Evolutionary conservation across 35 echinoderm and acorn worm species (phyloP), one percentile per base, ranked within the genome.

Genomic region (Anneissia japonica): DNA sequence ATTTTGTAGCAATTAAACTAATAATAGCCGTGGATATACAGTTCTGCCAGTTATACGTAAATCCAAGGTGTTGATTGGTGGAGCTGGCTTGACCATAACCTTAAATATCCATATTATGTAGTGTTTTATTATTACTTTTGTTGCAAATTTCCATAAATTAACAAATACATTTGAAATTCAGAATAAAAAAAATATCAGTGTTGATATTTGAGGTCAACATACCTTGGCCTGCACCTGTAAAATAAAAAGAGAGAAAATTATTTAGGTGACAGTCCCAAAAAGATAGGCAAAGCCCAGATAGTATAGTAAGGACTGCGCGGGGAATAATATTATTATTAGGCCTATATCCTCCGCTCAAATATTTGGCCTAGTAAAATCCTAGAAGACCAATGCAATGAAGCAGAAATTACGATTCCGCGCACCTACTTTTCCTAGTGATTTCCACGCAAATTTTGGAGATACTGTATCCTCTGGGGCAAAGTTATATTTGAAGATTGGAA

Each of bases 151-250:
- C 11, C 29, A 83, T 55, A 11, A 31, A 83, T 34, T n/a, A 30
- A 30, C 9, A 72, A 84, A 16, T 72, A 35, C 14, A 14, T 23
- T 56, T 26, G 16, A 73, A 2, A 12, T 64, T 64, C 26, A 64
- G 2, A 12, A 64, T 2, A 3, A 23, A 19, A 64, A 26, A 64
- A 64, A 19, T 64, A 2, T 12, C 11, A 64, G 4, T 26, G 26
- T n/a, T n/a, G n/a, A n/a, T n/a, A 64, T 19, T 64, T 16, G 5
- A 26, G 19, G 10, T 26, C 26, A 35, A 84, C 82, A 19, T 84
- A 84, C 82, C 82, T 56, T 84, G 82, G 32, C 82, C 82, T 0
- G 82, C 82, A 84, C 82, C 82, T 83, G 81, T 83, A 72, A 32
- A 84, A 84, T 17, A 64, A 72, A 84, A 32, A 72, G 34, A 84